Evolutionary conservation across 2,797 vertebrate genomes (phyloP), one percentile per base, ranked within the genome.

Genomic region (Rhinatrema bivittatum): DNA sequence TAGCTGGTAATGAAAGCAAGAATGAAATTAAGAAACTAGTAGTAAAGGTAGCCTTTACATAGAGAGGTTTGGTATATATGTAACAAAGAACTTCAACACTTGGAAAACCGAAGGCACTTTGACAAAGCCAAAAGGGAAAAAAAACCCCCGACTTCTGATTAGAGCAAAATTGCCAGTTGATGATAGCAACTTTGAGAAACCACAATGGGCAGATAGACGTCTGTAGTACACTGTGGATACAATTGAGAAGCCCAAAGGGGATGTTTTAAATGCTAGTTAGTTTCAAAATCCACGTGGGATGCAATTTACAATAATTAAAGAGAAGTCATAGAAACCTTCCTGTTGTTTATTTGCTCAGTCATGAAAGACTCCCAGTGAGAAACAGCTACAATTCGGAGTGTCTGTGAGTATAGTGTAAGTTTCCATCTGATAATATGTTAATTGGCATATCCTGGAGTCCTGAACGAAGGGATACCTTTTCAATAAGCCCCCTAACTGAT

Each of bases 371-470:
- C 20, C 35, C 18, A 50, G 42, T 48, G 35, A 26, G 26, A 7
- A 33, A 9, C 10, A 43, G 38, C 11, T 26, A 9, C 37, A 3
- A 31, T 49, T 45, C 39, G 44, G n/a, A 39, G 10, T 16, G 23
- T 16, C 4, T 33, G 6, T 20, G 11, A 37, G 29, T 17, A 53
- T n/a, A n/a, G n/a, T n/a, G n/a, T n/a, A n/a, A n/a, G n/a, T n/a
- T n/a, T n/a, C n/a, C n/a, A n/a, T n/a, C n/a, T n/a, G n/a, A n/a
- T n/a, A n/a, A n/a, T n/a, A n/a, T n/a, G n/a, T n/a, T n/a, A n/a
- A n/a, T n/a, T n/a, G n/a, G n/a, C n/a, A n/a, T n/a, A n/a, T n/a
- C n/a, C n/a, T n/a, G n/a, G n/a, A n/a, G n/a, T n/a, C n/a, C n/a
- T n/a, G n/a, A n/a, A n/a, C n/a, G n/a, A n/a, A n/a, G n/a, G n/a